Evolutionary conservation across 2,113 vertebrate genomes (phyloP), one percentile per base, ranked within the genome.

Genomic region (Bos taurus): DNA sequence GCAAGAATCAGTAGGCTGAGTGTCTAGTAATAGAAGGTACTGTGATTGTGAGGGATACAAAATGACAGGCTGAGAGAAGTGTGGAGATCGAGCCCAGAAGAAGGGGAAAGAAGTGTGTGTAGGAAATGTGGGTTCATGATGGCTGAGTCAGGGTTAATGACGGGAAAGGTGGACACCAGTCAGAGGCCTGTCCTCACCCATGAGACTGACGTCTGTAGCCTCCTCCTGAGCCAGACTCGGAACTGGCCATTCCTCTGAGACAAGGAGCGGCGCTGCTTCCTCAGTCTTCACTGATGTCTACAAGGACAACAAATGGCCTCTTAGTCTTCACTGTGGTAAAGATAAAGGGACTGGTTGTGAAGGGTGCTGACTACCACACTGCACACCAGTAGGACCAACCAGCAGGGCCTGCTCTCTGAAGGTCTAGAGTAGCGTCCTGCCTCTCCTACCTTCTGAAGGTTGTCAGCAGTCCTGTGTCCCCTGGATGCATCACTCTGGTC

Each of bases 241-340:
- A 67, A 15, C 43, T 13, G 56, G 71, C 77, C 82, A 40, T 26
- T 64, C 33, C 54, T 74, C 48, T 14, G 88, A 25, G 19, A 25
- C 88, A 90, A 80, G n/a, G 33, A 36, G 62, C 14, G 30, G 86
- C 23, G 43, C 54, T 64, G 28, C 84, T 30, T 94, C 85, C 88
- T 95, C 83, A 46, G 90, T 95, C 96, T 98, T 94, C 59, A 92
- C 36, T 6, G 74, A 40, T 19, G 46, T 59, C 97, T 98, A 28
- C 92, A 96, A 90, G 54, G 43, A 40, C 11, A 86, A 94, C 46
- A 78, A 25, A 11, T 0, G 6, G 56, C 30, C 48, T 64, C 64
- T 85, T 33, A 81, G 30, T 57, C 33, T 86, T 52, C 26, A 5
- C 6, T 23, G 40, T 33, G 86, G 52, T 60, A 57, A 78, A n/a